Evolutionary conservation across 2,888 invertebrate species (phyloP), one percentile per base, ranked within the genome.

Genomic region (Cerastis leucographa): DNA sequence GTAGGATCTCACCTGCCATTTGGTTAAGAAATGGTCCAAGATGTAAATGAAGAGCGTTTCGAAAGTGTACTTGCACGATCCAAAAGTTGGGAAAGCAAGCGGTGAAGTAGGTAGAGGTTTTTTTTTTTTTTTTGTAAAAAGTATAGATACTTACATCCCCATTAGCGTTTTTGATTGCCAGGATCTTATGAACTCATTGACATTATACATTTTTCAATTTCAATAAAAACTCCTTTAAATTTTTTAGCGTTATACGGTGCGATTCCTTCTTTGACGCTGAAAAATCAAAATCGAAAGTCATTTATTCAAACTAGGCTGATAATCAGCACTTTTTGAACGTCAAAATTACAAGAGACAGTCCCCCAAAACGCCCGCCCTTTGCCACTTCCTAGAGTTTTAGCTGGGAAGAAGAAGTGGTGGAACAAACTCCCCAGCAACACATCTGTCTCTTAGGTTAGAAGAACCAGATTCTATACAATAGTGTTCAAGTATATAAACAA

Each of bases 1-100:
- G 91, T 94, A 93, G 91, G 92, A 93, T 92, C 92, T 95, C 96
- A 96, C 96, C 95, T 96, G 96, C 95, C 93, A 93, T 93, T 93
- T 89, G 89, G 90, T 89, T 88, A 86, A 82, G 40, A 80, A 80
- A 44, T 82, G 84, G 89, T 74, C 5, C 80, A 93, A 91, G 87
- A 54, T 42, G 87, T 22, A 80, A 75, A 72, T 76, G 73, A 46
- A 44, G 0, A 73, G 80, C 71, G 77, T n/a, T 51, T 25, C 0
- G 0, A 1, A 69, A 19, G 7, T 14, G 14, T 8, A 14, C 19
- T 49, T 42, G 49, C 19, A 40, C 2, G 11, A 65, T 11, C n/a
- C 6, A 22, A 51, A 61, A 80, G 25, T 61, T 14, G 4, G 9
- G 9, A 17, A 51, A 19, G 42, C 22, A 8, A 72, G 51, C 29